phyloP scores from a whole-genome alignment of 2,888 invertebrate species.

The Pachycephus smyrnensis region DNA sequence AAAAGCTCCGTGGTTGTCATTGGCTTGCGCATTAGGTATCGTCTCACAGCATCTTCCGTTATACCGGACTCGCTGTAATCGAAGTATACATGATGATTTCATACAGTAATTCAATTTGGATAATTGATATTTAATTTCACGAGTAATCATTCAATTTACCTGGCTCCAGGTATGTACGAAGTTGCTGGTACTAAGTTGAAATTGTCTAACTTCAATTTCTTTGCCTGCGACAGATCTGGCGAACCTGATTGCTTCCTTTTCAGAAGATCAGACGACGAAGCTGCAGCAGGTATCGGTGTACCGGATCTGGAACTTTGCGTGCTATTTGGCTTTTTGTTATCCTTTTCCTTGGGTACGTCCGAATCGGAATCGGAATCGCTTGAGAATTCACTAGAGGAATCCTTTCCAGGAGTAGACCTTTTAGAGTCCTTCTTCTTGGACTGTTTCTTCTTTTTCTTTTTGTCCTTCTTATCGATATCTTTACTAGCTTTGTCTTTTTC shows the following conservation, averaged over 20 bases:
- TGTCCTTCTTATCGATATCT: conserved; percentile 63
- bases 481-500: conserved; percentile 68
- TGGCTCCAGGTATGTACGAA: conserved; percentile 68
- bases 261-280: conserved; percentile 56
- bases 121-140: conserved; percentile 2
- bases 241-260: conserved; percentile 63
- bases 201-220: conserved; percentile 71
- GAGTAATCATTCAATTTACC: conserved; percentile 49
- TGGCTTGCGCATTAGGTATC: conserved; percentile 95
- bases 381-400: conserved; percentile 62
- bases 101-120: too few relatives aligned
- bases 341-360: conserved; percentile 67
- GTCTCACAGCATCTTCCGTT: conserved; percentile 93
- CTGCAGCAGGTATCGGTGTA: conserved; percentile 67
- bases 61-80: conserved; percentile 84
- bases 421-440: conserved; percentile 55
- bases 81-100: conserved; percentile 9
- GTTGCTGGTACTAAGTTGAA: conserved; percentile 61
- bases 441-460: conserved; percentile 64
- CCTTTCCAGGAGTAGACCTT: conserved; percentile 51
- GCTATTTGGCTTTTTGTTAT: conserved; percentile 68
- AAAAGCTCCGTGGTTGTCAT: conserved; percentile 97
- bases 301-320: conserved; percentile 70
- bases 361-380: conserved; percentile 58
- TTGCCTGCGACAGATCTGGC: conserved; percentile 67